phyloP scores from a whole-genome alignment of 2,888 invertebrate species.

The Andrena trimmerana region DNA sequence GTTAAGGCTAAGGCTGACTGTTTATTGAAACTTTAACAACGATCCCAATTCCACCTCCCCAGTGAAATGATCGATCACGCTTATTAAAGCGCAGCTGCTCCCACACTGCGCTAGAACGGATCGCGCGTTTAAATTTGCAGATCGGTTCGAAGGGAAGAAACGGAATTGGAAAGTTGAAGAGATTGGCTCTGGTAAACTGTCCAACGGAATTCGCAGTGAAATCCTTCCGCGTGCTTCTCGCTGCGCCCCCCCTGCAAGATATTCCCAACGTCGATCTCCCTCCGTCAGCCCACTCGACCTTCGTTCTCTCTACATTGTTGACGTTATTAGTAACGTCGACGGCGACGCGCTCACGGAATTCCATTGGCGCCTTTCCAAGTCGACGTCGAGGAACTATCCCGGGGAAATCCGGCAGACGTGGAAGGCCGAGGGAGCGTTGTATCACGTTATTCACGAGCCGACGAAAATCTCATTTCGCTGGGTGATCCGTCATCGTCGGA shows the following conservation, averaged over 20 bases:
- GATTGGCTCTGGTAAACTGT: neutral
- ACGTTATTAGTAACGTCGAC: conserved; percentile 59
- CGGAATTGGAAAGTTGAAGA: neutral
- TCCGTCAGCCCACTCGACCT: conserved; percentile 37
- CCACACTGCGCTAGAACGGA: too few relatives aligned
- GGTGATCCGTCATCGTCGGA: conserved; percentile 32
- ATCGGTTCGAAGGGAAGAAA: neutral
- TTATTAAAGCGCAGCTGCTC: too few relatives aligned
- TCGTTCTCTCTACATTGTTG: conserved; percentile 47
- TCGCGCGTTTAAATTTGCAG: too few relatives aligned
- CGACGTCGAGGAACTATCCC: conserved; percentile 60
- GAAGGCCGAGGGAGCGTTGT: neutral
- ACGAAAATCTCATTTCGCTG: conserved; percentile 45
- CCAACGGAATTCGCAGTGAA: neutral
- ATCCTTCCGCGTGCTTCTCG: conserved; percentile 21
- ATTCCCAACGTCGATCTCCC: conserved; percentile 2
- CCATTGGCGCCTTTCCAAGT: conserved; percentile 77
- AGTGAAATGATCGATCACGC: too few relatives aligned
- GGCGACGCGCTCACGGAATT: conserved; percentile 43
- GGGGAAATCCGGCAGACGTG: conserved; percentile 56
- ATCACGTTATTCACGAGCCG: conserved; percentile 24
- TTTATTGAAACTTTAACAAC: too few relatives aligned
- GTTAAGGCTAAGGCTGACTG: too few relatives aligned
- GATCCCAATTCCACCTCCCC: too few relatives aligned
- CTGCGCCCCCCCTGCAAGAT: neutral